Evolutionary conservation across 2,113 vertebrate species (phyloP).

Genomic region (Gnathonemus echidnorhynchus): DNA sequence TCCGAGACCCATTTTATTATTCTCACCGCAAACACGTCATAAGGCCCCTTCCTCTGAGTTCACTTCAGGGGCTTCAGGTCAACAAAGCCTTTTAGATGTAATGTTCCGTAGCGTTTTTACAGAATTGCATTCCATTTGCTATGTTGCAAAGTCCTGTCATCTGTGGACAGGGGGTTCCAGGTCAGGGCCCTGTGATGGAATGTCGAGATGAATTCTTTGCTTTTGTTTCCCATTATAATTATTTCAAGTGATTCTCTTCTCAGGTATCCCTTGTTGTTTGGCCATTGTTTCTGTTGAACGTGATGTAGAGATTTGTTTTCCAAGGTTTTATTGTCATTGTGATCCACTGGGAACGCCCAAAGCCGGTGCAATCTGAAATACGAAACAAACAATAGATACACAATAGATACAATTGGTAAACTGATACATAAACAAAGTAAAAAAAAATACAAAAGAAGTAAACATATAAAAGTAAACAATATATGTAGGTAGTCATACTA

Average conservation of each 20-base stretch:
- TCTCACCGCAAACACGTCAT: background rate
- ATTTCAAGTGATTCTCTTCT: slow-evolving; percentile 26
- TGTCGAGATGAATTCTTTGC: background rate
- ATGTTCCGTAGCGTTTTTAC: background rate
- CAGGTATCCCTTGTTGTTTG: slow-evolving; percentile 19
- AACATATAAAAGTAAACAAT: background rate
- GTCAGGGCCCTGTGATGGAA: background rate
- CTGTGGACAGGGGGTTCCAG: background rate
- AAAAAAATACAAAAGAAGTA: background rate
- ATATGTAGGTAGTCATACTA: background rate
- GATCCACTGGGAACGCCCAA: background rate
- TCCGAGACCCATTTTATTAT: background rate
- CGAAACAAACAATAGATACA: background rate
- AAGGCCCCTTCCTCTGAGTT: background rate
- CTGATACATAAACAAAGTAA: background rate
- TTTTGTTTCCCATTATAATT: background rate
- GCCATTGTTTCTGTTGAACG: background rate
- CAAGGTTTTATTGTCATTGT: background rate
- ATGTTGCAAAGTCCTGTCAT: background rate
- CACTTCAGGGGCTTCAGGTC: background rate
- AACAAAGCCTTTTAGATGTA: background rate
- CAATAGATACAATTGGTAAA: background rate
- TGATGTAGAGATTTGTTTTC: background rate
- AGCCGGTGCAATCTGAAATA: background rate
- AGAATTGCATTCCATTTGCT: background rate